Evolutionary conservation across 2,797 vertebrate species (phyloP).

Genomic region (Myotis pilosus): DNA sequence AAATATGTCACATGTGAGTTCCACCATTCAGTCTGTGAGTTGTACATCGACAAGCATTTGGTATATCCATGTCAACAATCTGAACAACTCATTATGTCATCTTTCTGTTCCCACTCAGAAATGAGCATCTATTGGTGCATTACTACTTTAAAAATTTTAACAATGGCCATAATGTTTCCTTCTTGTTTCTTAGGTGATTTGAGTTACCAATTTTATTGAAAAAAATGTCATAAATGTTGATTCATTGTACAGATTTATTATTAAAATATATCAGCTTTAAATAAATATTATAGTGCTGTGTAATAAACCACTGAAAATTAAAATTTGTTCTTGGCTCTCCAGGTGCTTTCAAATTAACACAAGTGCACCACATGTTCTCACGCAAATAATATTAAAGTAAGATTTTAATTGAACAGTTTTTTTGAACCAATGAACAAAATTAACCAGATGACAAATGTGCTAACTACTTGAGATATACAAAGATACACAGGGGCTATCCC

Average conservation of each 20-base stretch:
- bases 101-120: background rate
- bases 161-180: background rate
- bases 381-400: background rate
- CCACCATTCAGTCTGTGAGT: background rate
- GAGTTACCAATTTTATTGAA: background rate
- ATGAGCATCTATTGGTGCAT: background rate
- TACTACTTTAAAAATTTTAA: background rate
- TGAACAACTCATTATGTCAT: background rate
- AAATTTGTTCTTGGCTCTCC: background rate
- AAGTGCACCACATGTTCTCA: background rate
- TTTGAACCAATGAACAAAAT: background rate
- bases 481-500: background rate
- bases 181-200: background rate
- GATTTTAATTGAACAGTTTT: background rate
- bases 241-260: background rate
- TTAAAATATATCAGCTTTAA: background rate
- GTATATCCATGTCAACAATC: background rate
- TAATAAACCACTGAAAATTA: background rate
- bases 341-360: background rate
- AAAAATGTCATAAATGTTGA: background rate
- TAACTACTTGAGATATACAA: background rate
- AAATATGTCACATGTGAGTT: background rate
- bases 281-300: background rate
- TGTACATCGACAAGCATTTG: background rate
- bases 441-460: background rate